phyloP scores from a whole-genome alignment of 2,888 invertebrate genomes.

The Myathropa florea region DNA sequence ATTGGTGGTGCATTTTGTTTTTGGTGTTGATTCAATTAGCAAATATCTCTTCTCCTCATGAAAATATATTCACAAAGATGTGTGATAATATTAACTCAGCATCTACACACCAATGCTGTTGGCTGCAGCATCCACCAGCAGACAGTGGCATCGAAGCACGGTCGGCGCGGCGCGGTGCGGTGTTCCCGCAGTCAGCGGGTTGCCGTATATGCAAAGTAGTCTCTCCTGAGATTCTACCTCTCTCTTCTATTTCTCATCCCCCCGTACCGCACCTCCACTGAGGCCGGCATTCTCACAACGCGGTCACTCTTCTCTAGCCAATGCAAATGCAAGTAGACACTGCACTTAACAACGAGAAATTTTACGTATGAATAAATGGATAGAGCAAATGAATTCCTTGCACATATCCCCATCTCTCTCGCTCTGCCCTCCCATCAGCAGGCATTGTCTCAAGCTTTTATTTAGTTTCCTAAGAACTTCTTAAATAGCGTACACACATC shows the following conservation, averaged over 20 bases:
- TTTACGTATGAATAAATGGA: conserved; percentile 30
- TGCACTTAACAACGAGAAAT: conserved; percentile 42
- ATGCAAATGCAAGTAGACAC: conserved; percentile 35
- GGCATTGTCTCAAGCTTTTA: conserved; percentile 26
- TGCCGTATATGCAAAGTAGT: conserved; percentile 66
- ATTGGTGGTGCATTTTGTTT: conserved; percentile 77
- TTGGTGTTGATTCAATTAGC: conserved; percentile 81
- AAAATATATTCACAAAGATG: conserved; percentile 70
- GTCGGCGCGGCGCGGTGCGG: conserved; percentile 16
- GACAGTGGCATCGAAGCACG: conserved; percentile 50
- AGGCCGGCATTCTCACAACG: too few relatives aligned
- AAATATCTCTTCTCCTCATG: conserved; percentile 74
- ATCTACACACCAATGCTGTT: conserved; percentile 75
- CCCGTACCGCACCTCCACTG: neutral
- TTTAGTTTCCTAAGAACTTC: conserved; percentile 64
- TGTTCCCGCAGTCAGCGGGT: conserved; percentile 57
- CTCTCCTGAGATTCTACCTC: conserved; percentile 38
- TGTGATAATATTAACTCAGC: conserved; percentile 74
- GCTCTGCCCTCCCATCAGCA: neutral
- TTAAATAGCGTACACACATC: conserved; percentile 58
- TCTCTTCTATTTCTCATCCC: conserved; percentile 5
- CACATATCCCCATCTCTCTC: neutral
- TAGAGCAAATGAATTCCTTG: conserved; percentile 26
- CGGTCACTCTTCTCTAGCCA: neutral
- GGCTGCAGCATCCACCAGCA: conserved; percentile 73